A percentile compares a stretch with the other conserved stretches of the same genome.
Conservation (phyloP, 2,888 invertebrate genomes). For the Epirrhoe alternata region DNA sequence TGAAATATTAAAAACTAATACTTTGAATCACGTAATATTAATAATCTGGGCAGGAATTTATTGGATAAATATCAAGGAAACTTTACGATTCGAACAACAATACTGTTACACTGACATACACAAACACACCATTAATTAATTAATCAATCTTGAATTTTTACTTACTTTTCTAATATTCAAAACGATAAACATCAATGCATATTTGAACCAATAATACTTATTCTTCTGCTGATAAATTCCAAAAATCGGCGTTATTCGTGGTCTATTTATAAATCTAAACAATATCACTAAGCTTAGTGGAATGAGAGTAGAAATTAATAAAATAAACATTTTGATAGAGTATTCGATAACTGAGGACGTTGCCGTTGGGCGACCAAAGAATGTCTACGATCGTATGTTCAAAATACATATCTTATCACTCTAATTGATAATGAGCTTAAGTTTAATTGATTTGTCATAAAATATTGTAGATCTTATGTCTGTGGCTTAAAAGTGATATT, state of each 20-base stretch:
- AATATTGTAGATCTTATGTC: not conserved
- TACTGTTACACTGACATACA: too few species aligned
- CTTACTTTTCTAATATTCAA: conserved; percentile 79
- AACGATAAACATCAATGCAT: conserved; percentile 72
- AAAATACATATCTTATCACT: conserved; percentile 23
- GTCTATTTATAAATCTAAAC: conserved; percentile 67
- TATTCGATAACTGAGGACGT: conserved; percentile 11
- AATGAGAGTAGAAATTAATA: conserved; percentile 57
- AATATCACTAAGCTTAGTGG: conserved; percentile 57
- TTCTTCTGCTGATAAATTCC: conserved; percentile 82
- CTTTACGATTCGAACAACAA: not conserved
- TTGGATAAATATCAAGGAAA: too few species aligned
- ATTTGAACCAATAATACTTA: conserved; percentile 81
- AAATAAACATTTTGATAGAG: conserved; percentile 56
- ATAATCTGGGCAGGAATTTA: too few species aligned
- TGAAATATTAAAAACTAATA: conserved; percentile 45
- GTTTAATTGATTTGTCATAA: conserved; percentile 11
- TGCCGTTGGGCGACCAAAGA: conserved; percentile 10
- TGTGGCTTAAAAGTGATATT: conserved; percentile 7
- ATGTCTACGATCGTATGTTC: conserved; percentile 2
- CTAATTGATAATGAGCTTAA: conserved; percentile 10
- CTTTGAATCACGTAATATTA: too few species aligned
- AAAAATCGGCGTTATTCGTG: conserved; percentile 68
- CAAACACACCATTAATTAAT: too few species aligned
- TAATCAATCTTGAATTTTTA: not conserved